A percentile compares a stretch with the other conserved stretches of the same genome.
These are phyloP conservation scores for Alosa sapidissima DNA, from an alignment of 2,797 vertebrate species.

Conservation along the genomic window DNA sequence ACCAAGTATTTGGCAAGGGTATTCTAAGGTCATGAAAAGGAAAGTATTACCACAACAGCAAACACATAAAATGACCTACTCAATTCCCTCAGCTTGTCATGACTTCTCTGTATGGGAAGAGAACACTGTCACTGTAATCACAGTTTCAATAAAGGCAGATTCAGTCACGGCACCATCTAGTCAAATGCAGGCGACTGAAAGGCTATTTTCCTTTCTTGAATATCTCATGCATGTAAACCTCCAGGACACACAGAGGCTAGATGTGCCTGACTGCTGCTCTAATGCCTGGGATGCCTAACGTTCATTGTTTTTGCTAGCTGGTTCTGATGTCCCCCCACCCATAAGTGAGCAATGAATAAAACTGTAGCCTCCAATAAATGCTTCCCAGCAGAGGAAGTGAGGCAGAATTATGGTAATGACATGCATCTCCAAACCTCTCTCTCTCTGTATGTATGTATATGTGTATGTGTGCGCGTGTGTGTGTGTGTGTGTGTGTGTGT, in stretches of 20 bases:
- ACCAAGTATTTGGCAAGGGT: background rate
- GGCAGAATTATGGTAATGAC: slow-evolving; percentile 65
- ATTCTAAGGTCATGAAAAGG: background rate
- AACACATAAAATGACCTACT: background rate
- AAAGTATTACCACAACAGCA: background rate
- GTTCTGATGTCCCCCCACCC: slow-evolving; percentile 61
- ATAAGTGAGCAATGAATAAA: slow-evolving; percentile 69
- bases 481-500: background rate
- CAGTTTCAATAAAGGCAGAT: background rate
- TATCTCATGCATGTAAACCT: slow-evolving; percentile 33
- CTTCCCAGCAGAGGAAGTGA: slow-evolving; percentile 54
- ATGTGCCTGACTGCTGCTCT: slow-evolving; percentile 42
- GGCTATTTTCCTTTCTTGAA: slow-evolving; percentile 5
- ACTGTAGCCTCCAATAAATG: slow-evolving; percentile 70
- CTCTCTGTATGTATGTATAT: slow-evolving; percentile 34
- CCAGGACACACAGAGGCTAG: slow-evolving; percentile 40
- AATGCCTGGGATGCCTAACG: slow-evolving; percentile 53
- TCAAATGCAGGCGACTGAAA: background rate
- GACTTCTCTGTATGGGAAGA: background rate
- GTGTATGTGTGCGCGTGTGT: background rate
- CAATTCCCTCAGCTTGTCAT: background rate
- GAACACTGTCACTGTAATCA: background rate
- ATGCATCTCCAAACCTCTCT: slow-evolving; percentile 29
- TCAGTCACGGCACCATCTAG: background rate
- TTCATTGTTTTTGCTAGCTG: slow-evolving; percentile 64